These are phyloP conservation scores for Serilophus lunatus DNA, from an alignment of 2,113 vertebrate genomes.

Conservation along the genomic window DNA sequence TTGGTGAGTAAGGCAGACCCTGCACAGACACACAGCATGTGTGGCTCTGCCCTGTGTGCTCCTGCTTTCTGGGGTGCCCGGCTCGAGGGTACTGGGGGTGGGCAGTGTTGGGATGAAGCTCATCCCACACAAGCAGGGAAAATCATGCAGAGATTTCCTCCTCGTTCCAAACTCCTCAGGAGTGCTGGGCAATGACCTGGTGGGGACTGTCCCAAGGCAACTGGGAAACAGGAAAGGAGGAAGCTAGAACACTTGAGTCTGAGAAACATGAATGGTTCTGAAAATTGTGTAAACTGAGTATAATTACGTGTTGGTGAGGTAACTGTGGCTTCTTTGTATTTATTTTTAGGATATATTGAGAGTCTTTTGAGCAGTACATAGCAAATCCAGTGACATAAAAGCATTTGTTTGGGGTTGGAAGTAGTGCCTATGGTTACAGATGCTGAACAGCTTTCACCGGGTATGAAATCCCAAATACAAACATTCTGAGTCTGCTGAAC, in stretches of 20 bases:
- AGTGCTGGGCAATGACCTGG: not conserved
- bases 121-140: not conserved
- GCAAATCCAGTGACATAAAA: not conserved
- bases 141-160: not conserved
- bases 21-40: rapidly evolving
- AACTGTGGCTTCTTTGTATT: not conserved
- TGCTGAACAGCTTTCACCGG: not conserved
- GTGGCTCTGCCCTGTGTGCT: not conserved
- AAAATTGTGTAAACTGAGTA: not conserved
- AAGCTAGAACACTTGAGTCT: not conserved
- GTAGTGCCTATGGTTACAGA: not conserved
- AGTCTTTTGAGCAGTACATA: not conserved
- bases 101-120: not conserved
- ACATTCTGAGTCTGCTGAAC: not conserved
- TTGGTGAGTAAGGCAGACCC: not conserved
- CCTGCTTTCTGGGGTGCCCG: not conserved
- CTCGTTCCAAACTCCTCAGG: not conserved
- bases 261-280: not conserved
- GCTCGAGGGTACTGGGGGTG: not conserved
- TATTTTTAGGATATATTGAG: not conserved
- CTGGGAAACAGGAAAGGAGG: not conserved
- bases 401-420: not conserved
- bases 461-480: not conserved
- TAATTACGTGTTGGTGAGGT: not conserved
- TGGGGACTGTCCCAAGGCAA: not conserved